These are phyloP conservation scores for Pelobates cultripes DNA, from an alignment of 2,797 vertebrate genomes.

Conservation along the genomic window DNA sequence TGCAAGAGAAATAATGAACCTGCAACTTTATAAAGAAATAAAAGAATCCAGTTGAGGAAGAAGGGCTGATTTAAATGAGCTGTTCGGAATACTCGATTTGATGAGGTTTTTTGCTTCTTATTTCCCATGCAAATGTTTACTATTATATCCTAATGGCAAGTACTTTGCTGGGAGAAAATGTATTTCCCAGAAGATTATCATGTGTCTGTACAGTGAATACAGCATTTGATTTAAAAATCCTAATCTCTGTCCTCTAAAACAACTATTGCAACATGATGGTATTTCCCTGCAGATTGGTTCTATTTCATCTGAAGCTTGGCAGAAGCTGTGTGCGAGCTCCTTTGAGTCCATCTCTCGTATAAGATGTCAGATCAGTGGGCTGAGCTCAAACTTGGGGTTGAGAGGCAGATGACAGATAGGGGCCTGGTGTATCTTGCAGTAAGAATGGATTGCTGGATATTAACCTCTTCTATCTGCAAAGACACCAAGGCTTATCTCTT, in stretches of 20 bases:
- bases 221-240: constrained; percentile 58
- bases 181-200: constrained; percentile 56
- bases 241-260: constrained; percentile 61
- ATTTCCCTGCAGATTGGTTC: constrained; percentile 61
- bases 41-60: not conserved
- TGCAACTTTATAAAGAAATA: not conserved
- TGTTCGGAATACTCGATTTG: not conserved
- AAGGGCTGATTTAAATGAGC: not conserved
- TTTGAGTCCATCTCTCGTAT: constrained; percentile 64
- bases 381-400: constrained; percentile 59
- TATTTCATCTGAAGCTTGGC: constrained; percentile 67
- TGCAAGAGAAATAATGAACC: not conserved
- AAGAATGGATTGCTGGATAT: constrained; percentile 48
- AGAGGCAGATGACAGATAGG: constrained; percentile 65
- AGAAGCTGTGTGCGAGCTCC: constrained; percentile 64
- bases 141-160: constrained; percentile 52
- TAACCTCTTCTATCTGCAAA: not conserved
- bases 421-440: constrained; percentile 46
- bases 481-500: not conserved
- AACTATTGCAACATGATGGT: constrained; percentile 57
- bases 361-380: constrained; percentile 63
- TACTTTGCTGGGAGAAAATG: constrained; percentile 20
- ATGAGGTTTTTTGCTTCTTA: constrained; percentile 23
- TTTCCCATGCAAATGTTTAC: constrained; percentile 42
- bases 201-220: constrained; percentile 52